Percentiles rank a stretch among this genome's conserved stretches.
phyloP scores from a whole-genome alignment of 1,140 invertebrate genomes.

The Ceratina japonica region DNA sequence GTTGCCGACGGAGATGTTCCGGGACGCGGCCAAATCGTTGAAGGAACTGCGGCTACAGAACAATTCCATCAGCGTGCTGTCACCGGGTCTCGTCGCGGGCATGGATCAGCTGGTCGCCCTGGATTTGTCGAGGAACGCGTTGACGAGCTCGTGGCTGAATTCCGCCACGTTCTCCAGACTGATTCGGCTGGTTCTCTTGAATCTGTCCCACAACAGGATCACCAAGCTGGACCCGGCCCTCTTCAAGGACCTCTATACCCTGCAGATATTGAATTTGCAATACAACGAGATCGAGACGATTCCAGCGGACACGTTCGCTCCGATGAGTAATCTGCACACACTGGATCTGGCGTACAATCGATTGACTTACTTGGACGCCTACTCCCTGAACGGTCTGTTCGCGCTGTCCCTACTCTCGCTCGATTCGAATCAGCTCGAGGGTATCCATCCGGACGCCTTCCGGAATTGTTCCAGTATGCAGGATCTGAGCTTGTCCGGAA shows the following conservation, averaged over 20 bases:
- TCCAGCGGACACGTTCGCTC: slow-evolving; percentile 88
- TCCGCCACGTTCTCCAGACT: slow-evolving; percentile 91
- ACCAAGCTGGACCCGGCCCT: slow-evolving; percentile 88
- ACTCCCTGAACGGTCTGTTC: slow-evolving; percentile 89
- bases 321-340: slow-evolving; percentile 90
- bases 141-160: slow-evolving; percentile 91
- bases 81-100: slow-evolving; percentile 89
- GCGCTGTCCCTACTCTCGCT: slow-evolving; percentile 89
- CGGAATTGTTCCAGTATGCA: slow-evolving; percentile 89
- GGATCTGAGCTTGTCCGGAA: slow-evolving; percentile 91
- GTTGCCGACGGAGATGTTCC: slow-evolving; percentile 90
- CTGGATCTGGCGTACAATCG: slow-evolving; percentile 89
- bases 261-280: slow-evolving; percentile 89
- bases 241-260: slow-evolving; percentile 89
- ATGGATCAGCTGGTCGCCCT: slow-evolving; percentile 91
- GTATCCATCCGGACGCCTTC: slow-evolving; percentile 88
- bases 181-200: slow-evolving; percentile 90
- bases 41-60: slow-evolving; percentile 93
- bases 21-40: slow-evolving; percentile 87
- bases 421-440: slow-evolving; percentile 88
- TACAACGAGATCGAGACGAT: slow-evolving; percentile 89
- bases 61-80: slow-evolving; percentile 91
- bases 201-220: slow-evolving; percentile 91
- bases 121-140: slow-evolving; percentile 92
- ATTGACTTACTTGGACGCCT: slow-evolving; percentile 85